Conservation (phyloP, 2,888 invertebrate genomes). For the Notodonta dromedarius region DNA sequence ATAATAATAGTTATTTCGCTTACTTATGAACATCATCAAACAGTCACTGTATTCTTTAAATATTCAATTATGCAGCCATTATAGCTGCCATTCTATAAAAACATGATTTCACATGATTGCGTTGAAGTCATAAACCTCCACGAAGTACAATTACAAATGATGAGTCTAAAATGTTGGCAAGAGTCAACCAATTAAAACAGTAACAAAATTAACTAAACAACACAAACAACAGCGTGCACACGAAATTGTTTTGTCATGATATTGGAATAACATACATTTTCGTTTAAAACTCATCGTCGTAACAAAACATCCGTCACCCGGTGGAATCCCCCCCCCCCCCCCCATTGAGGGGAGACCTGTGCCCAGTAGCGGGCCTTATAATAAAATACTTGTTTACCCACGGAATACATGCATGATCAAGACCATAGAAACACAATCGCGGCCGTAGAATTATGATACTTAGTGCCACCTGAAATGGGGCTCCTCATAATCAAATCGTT, state of each 20-base stretch:
- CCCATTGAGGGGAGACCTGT: background rate
- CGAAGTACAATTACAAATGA: background rate
- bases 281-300: background rate
- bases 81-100: no score
- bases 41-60: background rate
- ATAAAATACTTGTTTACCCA: background rate
- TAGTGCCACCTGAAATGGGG: background rate
- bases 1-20: background rate
- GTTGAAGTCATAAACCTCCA: no score
- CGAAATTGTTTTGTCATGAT: constrained; percentile 20
- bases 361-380: background rate
- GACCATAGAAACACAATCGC: background rate
- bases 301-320: no score
- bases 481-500: background rate
- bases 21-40: background rate
- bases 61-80: background rate
- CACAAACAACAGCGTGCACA: constrained; percentile 9
- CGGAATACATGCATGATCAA: background rate
- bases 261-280: constrained; percentile 8
- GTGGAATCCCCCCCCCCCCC: no score
- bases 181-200: constrained; percentile 11
- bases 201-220: constrained; percentile 12
- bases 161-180: constrained; percentile 23
- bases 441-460: background rate
- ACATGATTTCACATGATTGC: no score